Conservation (phyloP, 2,113 vertebrate species). For the Syngnathus typhle region DNA sequence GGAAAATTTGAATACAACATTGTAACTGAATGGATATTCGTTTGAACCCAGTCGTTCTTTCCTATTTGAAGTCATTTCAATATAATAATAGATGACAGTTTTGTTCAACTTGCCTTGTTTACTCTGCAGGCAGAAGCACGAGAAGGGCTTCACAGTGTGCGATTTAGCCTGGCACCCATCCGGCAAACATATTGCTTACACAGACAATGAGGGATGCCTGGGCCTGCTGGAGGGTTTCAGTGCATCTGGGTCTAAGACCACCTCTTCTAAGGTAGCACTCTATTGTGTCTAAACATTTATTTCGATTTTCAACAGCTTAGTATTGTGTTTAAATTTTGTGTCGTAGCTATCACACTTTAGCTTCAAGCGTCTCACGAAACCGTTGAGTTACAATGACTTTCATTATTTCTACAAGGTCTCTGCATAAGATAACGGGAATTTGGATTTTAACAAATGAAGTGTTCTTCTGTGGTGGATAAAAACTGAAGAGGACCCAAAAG, state of each 20-base stretch:
- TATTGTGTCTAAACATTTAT: background rate
- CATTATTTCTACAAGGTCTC: background rate
- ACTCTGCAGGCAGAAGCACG: constrained; percentile 83
- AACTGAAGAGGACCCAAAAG: too few relatives aligned
- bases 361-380: too few relatives aligned
- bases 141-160: constrained; percentile 86
- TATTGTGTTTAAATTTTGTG: background rate
- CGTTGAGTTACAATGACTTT: background rate
- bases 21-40: background rate
- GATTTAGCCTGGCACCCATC: constrained; percentile 87
- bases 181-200: constrained; percentile 78
- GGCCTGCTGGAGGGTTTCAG: constrained; percentile 80
- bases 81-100: background rate
- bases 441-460: too few relatives aligned
- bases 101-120: background rate
- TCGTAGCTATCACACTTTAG: background rate
- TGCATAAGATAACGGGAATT: too few relatives aligned
- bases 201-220: constrained; percentile 88
- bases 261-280: constrained; percentile 24
- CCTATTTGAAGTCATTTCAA: background rate
- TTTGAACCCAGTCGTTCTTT: background rate
- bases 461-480: too few relatives aligned
- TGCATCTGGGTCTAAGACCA: constrained; percentile 18
- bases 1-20: background rate
- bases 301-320: background rate